Percentiles rank a stretch among this genome's conserved stretches.
Conservation (phyloP, 2,113 vertebrate species). For the Ammodytes marinus region DNA sequence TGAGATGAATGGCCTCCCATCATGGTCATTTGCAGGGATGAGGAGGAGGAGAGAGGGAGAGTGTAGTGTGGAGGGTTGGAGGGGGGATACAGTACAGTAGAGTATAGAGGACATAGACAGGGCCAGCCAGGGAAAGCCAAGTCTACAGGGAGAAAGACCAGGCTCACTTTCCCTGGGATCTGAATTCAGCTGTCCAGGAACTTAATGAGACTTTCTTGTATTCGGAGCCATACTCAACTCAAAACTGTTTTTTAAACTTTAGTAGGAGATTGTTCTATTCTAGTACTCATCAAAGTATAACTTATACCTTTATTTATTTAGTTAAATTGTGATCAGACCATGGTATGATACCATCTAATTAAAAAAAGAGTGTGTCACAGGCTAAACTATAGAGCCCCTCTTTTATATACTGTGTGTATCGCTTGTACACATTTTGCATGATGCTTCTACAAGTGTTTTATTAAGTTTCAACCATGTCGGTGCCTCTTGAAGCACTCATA, state of each 20-base stretch:
- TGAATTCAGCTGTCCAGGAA: conserved; percentile 46
- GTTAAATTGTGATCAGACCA: background rate
- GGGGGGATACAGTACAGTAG: conserved; percentile 38
- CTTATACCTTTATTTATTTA: background rate
- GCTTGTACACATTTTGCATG: conserved; percentile 2
- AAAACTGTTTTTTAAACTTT: conserved; percentile 3
- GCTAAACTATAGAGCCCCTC: background rate
- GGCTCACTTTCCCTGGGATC: conserved; percentile 35
- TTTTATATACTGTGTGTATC: background rate
- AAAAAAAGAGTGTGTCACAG: background rate
- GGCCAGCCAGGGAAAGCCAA: conserved; percentile 44
- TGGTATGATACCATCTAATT: background rate
- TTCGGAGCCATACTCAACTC: conserved; percentile 7
- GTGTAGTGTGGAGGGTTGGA: background rate
- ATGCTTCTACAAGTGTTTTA: background rate
- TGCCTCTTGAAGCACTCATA: background rate
- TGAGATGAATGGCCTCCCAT: conserved; percentile 98
- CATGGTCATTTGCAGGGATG: conserved; percentile 90
- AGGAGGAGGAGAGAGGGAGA: conserved; percentile 74
- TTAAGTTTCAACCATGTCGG: background rate
- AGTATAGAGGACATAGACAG: conserved; percentile 69
- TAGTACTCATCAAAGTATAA: background rate
- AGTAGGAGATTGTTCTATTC: conserved; percentile 1
- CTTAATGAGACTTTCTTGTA: conserved; percentile 68
- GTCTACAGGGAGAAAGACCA: conserved; percentile 48